Percentiles rank a stretch among this genome's conserved stretches.
Evolutionary conservation across 2,888 invertebrate species (phyloP).

Genomic region (Heliconius charithonia): DNA sequence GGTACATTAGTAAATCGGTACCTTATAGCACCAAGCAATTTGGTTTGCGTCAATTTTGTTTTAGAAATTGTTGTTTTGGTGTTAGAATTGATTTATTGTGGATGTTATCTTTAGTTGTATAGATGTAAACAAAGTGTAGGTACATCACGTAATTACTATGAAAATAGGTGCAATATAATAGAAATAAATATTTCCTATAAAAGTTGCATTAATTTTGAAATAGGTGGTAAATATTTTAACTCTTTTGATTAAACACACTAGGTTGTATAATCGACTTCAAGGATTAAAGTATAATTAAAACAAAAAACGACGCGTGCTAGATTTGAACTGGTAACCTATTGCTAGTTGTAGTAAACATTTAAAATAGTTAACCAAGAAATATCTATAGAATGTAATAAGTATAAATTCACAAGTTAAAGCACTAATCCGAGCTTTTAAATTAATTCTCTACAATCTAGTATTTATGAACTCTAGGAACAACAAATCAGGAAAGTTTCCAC

Average conservation of each 20-base stretch:
- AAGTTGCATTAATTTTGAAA: background rate
- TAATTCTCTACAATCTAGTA: background rate
- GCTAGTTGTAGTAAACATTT: background rate
- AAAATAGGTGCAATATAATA: too few relatives aligned
- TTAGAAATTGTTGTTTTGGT: background rate
- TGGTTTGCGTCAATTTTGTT: background rate
- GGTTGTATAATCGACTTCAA: background rate
- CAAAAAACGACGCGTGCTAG: background rate
- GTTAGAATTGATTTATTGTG: too few relatives aligned
- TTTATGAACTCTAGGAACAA: conserved; percentile 7
- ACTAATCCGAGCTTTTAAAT: background rate
- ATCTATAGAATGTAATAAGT: background rate
- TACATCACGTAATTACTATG: too few relatives aligned
- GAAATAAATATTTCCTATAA: background rate
- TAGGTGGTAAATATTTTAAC: background rate
- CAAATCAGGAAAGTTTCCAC: conserved; percentile 18
- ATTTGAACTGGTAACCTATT: background rate
- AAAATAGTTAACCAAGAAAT: background rate
- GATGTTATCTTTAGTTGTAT: too few relatives aligned
- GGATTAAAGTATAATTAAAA: too few relatives aligned
- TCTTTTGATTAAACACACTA: background rate
- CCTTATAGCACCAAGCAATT: background rate
- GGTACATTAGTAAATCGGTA: background rate
- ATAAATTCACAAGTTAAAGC: background rate
- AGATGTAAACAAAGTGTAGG: too few relatives aligned